phyloP scores from a whole-genome alignment of 2,888 invertebrate species.

The Drosophila putrida region DNA sequence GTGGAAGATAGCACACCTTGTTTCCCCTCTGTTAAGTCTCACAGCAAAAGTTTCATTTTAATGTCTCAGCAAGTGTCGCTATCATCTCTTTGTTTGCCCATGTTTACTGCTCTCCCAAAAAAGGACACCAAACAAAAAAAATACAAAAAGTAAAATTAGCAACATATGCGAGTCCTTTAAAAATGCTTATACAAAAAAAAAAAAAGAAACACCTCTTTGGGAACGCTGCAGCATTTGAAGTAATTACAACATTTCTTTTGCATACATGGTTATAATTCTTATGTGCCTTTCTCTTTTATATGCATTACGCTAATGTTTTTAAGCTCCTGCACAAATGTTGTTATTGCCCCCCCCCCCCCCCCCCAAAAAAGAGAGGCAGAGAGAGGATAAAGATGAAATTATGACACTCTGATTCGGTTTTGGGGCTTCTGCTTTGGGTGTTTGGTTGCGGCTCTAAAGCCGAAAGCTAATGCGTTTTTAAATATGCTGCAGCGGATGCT shows the following conservation, averaged over 20 bases:
- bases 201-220: background rate
- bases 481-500: slow-evolving; percentile 75
- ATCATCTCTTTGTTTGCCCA: slow-evolving; percentile 29
- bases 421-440: slow-evolving; percentile 31
- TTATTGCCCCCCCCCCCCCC: too few relatives aligned
- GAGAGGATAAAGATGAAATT: slow-evolving; percentile 30
- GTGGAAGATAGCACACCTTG: slow-evolving; percentile 9
- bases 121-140: background rate
- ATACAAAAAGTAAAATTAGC: slow-evolving; percentile 66
- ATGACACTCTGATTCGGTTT: slow-evolving; percentile 45
- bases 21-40: background rate
- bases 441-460: slow-evolving; percentile 36
- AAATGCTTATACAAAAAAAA: slow-evolving; percentile 18
- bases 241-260: slow-evolving; percentile 65
- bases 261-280: slow-evolving; percentile 43
- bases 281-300: slow-evolving; percentile 34
- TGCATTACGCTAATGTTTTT: slow-evolving; percentile 51
- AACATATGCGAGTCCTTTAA: slow-evolving; percentile 64
- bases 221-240: slow-evolving; percentile 51
- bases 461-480: slow-evolving; percentile 75
- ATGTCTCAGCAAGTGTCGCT: slow-evolving; percentile 61
- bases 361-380: slow-evolving; percentile 1
- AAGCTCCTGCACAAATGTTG: slow-evolving; percentile 44
- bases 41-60: slow-evolving; percentile 71
- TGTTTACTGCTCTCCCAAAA: slow-evolving; percentile 5